Base-by-base conservation (phyloP, 53 echinoderm and acorn worm genomes). In the Arbacia lixula region DNA sequence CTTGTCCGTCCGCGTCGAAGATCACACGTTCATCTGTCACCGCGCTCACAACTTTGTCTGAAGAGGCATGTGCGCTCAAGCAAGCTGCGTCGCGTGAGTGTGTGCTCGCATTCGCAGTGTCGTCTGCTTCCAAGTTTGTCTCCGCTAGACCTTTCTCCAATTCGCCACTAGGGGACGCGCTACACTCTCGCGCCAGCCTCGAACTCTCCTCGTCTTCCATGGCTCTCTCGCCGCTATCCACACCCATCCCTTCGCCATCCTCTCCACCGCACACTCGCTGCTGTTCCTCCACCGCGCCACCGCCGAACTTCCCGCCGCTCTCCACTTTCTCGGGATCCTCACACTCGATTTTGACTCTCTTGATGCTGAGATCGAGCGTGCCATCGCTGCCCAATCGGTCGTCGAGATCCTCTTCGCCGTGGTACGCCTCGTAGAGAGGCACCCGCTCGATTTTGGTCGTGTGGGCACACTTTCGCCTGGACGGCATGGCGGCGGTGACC, bases 361-460 rank as follows among this genome's bases (percentile, higher is more conserved):
- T 88, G 63, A 88, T 88, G 83, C 83, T 83, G 20, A 88, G 53
- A 66, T 87, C 87, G 78, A 87, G 78, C 39, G 69, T 65, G 31
- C 46, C 83, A 2, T 62, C 83, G 40, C 24, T 43, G 41, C 40
- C 53, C 22, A 38, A 71, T 10, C 49, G 41, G 1, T 84, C 66
- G 46, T 56, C 81, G 58, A 37, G 12, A 38, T 66, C 60, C 26
- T 54, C 54, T 36, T 76, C 76, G 57, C 76, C 76, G 56, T 76
- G 76, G 57, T 76, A 76, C 20, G 36, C 76, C 35, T 53, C 57
- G 37, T 55, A 76, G 36, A 35, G 54, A 17, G 76, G 76, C 14
- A 76, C 76, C 4, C 76, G 76, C 36, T 76, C 76, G 36, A 76
- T 76, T 27, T 76, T 76, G 33, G 76, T 76, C 16, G 76, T 76